Conservation (phyloP, 1,140 invertebrate species). For the Rhopalosiphum maidis region DNA sequence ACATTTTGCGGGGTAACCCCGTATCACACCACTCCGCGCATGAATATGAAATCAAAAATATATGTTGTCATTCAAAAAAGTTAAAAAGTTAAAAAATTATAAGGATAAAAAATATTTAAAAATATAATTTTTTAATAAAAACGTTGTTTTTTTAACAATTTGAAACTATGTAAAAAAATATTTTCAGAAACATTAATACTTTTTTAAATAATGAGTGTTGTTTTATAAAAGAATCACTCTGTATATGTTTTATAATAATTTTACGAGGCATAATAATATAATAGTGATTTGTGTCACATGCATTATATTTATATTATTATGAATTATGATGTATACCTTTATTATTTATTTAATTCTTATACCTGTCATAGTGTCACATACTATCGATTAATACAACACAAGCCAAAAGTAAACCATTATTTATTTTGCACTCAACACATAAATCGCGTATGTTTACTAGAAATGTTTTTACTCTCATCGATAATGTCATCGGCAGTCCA, state of each 20-base stretch:
- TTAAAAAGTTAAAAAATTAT: too few species aligned
- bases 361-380: background rate
- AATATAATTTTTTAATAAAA: too few species aligned
- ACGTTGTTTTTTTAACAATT: too few species aligned
- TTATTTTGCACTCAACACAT: background rate
- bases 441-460: background rate
- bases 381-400: background rate
- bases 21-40: too few species aligned
- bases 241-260: background rate
- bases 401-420: background rate
- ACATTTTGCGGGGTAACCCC: too few species aligned
- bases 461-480: background rate
- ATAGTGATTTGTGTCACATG: background rate
- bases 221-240: too few species aligned
- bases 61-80: too few species aligned
- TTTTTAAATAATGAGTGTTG: too few species aligned
- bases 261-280: background rate
- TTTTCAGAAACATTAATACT: too few species aligned
- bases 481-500: background rate
- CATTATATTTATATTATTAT: background rate
- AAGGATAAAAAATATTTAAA: too few species aligned
- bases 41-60: too few species aligned
- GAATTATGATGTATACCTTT: background rate
- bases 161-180: too few species aligned
- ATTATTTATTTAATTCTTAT: slow-evolving; percentile 15